phyloP scores from a whole-genome alignment of 2,797 vertebrate species.

The Sylvilagus floridanus region DNA sequence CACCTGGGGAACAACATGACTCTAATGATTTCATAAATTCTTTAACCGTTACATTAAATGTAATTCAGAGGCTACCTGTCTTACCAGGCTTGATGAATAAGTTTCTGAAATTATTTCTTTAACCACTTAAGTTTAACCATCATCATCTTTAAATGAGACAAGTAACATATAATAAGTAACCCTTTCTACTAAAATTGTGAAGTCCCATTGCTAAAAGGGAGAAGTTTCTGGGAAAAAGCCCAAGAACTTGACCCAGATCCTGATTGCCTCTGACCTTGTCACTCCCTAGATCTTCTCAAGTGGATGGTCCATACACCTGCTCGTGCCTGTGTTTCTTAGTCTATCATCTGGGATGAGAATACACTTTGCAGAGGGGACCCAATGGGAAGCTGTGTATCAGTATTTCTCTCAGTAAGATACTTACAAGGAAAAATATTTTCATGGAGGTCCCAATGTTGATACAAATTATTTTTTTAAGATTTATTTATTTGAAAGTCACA shows the following conservation, averaged over 20 bases:
- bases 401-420: background rate
- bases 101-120: constrained; percentile 47
- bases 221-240: background rate
- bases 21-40: background rate
- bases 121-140: background rate
- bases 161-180: constrained; percentile 13
- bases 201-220: constrained; percentile 4
- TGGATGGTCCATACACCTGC: background rate
- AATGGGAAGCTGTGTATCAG: background rate
- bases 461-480: background rate
- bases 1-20: background rate
- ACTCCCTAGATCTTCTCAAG: background rate
- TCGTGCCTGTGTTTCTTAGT: background rate
- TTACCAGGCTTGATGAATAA: background rate
- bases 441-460: background rate
- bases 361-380: background rate
- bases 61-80: constrained; percentile 2
- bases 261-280: background rate
- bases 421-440: background rate
- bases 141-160: constrained; percentile 26
- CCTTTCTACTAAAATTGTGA: background rate
- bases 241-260: background rate
- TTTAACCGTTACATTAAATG: background rate
- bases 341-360: background rate
- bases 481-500: too few species aligned